Evolutionary conservation across 2,888 invertebrate genomes (phyloP), one percentile per base, ranked within the genome.

Genomic region (Agrilus mali): DNA sequence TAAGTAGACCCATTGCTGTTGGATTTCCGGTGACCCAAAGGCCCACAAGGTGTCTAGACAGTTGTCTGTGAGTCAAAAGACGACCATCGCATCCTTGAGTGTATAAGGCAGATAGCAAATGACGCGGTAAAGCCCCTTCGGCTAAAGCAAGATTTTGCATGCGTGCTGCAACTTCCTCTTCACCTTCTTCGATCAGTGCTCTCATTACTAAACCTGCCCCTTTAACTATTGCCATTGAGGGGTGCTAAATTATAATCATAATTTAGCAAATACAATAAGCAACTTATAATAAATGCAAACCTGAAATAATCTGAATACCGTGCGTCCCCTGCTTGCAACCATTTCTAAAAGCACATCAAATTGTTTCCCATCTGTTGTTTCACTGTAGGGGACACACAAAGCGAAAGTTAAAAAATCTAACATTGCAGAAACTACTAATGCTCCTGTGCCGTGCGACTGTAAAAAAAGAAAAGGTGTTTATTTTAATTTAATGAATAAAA

Each of bases 341-440:
- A 97, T 82, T 67, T 93, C 90, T 17, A 97, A 68, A 41, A 97
- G 72, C 54, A 80, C 80, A 66, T 98, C 97, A 66, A 95, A 95
- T 63, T 92, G 90, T 60, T 88, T 88, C 40, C 94, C 93, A 60
- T 96, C 94, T 0, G 98, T 98, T 4, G 98, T 99, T 70, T 99
- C 98, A 60, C 94, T 93, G 70, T 97, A 98, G 4, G 98, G 98
- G 49, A 96, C 93, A 70, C 98, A 99, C 35, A 98, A 74, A 4
- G 95, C 86, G 70, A 96, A 98, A 33, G 97, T 98, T 50, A 98
- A 72, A 63, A 99, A 92, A 68, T 98, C 98, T 63, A 98, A 72
- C 95, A 99, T 95, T 50, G 95, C 90, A 27, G 95, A 87, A 49
- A 98, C 88, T 12, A 98, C 89, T 39, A 98, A 69, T 37, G 97